Evolutionary conservation across 1,140 invertebrate species (phyloP).

Genomic region (Drosophila erecta): DNA sequence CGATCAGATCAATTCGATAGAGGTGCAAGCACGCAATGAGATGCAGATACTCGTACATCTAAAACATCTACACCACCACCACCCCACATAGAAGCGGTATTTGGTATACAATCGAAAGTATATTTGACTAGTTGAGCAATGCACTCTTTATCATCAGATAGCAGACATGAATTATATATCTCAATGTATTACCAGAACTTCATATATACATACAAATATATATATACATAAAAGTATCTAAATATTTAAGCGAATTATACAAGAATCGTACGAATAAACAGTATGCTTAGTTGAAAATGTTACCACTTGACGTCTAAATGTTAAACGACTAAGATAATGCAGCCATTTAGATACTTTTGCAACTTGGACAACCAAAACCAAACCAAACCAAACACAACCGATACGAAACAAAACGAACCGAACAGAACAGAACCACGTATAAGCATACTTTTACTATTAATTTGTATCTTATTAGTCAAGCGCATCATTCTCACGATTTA

Average conservation of each 20-base stretch:
- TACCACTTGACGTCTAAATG: conserved; percentile 57
- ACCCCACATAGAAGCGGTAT: conserved; percentile 56
- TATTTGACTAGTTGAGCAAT: conserved; percentile 79
- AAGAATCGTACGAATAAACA: conserved; percentile 43
- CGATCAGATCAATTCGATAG: conserved; percentile 35
- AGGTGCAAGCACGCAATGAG: conserved; percentile 51
- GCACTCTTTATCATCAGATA: conserved; percentile 75
- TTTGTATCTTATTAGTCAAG: conserved; percentile 71
- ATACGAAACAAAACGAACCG: neutral
- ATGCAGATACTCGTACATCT: conserved; percentile 35
- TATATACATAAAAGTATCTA: conserved; percentile 68
- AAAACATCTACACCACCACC: conserved; percentile 15
- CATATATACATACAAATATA: conserved; percentile 58
- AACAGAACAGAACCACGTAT: conserved; percentile 46
- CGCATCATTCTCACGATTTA: conserved; percentile 80
- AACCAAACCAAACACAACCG: conserved; percentile 15
- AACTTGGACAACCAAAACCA: conserved; percentile 9
- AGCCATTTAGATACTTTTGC: conserved; percentile 72
- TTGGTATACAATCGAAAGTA: conserved; percentile 51
- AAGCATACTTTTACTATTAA: conserved; percentile 66
- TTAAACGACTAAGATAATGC: conserved; percentile 49
- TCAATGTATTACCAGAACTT: conserved; percentile 64
- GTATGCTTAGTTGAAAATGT: conserved; percentile 78
- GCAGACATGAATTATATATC: conserved; percentile 71
- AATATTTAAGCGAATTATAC: conserved; percentile 71